Conservation (phyloP, 2,888 invertebrate species). For the Cantharis rustica region DNA sequence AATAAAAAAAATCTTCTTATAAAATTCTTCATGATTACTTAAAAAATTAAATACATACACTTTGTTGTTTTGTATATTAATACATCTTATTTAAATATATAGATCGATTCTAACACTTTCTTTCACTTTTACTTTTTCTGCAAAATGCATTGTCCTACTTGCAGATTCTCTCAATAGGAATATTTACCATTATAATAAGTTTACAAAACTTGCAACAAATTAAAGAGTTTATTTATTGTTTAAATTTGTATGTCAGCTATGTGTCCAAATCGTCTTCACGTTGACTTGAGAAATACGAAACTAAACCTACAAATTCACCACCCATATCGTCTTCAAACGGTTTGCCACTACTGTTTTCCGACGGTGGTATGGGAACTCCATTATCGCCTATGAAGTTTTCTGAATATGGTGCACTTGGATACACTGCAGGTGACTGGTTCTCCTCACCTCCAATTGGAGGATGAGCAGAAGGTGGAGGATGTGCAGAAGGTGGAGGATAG, state of each 20-base stretch:
- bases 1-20: conserved; percentile 34
- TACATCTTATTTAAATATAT: conserved; percentile 19
- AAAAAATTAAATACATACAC: conserved; percentile 21
- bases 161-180: conserved; percentile 7
- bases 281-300: conserved; percentile 91
- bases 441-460: conserved; percentile 53
- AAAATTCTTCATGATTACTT: conserved; percentile 27
- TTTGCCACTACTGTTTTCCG: conserved; percentile 47
- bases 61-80: conserved; percentile 19
- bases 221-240: conserved; percentile 11
- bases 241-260: conserved; percentile 55
- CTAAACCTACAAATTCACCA: conserved; percentile 87
- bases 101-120: conserved; percentile 1
- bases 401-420: conserved; percentile 54
- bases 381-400: conserved; percentile 37
- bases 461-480: conserved; percentile 46
- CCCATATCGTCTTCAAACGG: conserved; percentile 61
- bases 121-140: neutral
- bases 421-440: conserved; percentile 50
- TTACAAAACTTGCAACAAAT: neutral
- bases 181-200: conserved; percentile 6
- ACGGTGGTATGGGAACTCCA: conserved; percentile 25
- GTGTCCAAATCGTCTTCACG: conserved; percentile 85
- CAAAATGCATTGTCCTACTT: neutral
- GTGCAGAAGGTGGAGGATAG: conserved; percentile 52